phyloP scores from a whole-genome alignment of 2,888 invertebrate genomes.

The Adineta ricciae region DNA sequence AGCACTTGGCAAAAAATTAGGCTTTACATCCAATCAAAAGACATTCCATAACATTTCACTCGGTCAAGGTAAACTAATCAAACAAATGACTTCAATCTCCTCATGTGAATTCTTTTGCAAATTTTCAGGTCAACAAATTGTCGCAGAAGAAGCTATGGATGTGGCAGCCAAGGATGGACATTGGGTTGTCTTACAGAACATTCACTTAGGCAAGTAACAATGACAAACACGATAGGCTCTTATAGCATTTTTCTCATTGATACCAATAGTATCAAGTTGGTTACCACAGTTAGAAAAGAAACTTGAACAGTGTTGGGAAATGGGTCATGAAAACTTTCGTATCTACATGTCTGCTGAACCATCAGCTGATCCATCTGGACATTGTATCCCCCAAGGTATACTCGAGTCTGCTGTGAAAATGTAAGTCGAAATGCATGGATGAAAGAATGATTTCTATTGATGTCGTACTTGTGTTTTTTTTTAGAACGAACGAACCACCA shows the following conservation, averaged over 20 bases:
- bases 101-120: no score
- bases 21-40: constrained; percentile 15
- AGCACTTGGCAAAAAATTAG: constrained; percentile 30
- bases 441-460: no score
- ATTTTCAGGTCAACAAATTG: not conserved
- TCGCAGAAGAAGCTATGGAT: constrained; percentile 34
- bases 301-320: constrained; percentile 30
- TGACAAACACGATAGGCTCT: no score
- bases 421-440: no score
- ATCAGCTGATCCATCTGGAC: constrained; percentile 11
- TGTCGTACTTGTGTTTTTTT: no score
- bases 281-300: constrained; percentile 34
- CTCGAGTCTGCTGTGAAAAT: constrained; percentile 34
- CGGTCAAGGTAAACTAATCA: constrained; percentile 29
- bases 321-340: constrained; percentile 31
- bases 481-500: constrained; percentile 34
- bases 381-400: constrained; percentile 32
- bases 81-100: no score
- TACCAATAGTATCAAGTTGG: constrained; percentile 29
- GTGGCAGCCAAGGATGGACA: constrained; percentile 31
- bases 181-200: constrained; percentile 35
- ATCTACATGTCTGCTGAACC: constrained; percentile 35
- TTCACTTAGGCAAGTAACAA: constrained; percentile 26
- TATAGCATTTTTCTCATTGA: no score
- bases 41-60: constrained; percentile 35